Conservation (phyloP, 2,888 invertebrate species). For the Epirrhoe tristata region DNA sequence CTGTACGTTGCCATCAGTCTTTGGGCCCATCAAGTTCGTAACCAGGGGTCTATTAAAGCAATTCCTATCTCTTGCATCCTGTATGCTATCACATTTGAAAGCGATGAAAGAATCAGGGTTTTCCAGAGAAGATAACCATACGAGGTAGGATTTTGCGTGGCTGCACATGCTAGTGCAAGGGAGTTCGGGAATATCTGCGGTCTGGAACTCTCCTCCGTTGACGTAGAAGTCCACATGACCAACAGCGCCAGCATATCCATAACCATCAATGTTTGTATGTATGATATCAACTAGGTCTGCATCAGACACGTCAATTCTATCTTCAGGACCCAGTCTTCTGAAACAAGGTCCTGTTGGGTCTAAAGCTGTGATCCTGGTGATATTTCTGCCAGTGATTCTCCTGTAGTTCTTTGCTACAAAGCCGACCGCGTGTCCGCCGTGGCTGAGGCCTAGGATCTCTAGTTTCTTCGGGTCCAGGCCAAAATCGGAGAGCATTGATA, state of each 20-base stretch:
- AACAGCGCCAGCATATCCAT: conserved; percentile 45
- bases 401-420: conserved; percentile 47
- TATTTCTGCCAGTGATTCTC: conserved; percentile 44
- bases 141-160: conserved; percentile 36
- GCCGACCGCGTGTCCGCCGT: conserved; percentile 47
- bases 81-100: conserved; percentile 48
- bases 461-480: conserved; percentile 47
- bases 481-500: conserved; percentile 39
- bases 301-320: conserved; percentile 47
- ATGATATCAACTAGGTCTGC: conserved; percentile 48
- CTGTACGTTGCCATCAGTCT: conserved; percentile 47
- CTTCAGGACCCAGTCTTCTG: conserved; percentile 43
- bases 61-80: conserved; percentile 46
- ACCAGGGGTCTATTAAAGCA: conserved; percentile 49
- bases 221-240: conserved; percentile 53
- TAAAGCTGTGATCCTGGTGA: conserved; percentile 45
- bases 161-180: conserved; percentile 47
- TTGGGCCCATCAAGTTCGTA: conserved; percentile 41
- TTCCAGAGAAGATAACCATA: conserved; percentile 47
- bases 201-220: conserved; percentile 54
- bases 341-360: conserved; percentile 51
- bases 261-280: conserved; percentile 47
- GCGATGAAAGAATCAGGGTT: conserved; percentile 48
- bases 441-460: conserved; percentile 45
- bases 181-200: conserved; percentile 29